Conservation (phyloP, 2,797 vertebrate genomes). For the Cercopithecus hamlyni region DNA sequence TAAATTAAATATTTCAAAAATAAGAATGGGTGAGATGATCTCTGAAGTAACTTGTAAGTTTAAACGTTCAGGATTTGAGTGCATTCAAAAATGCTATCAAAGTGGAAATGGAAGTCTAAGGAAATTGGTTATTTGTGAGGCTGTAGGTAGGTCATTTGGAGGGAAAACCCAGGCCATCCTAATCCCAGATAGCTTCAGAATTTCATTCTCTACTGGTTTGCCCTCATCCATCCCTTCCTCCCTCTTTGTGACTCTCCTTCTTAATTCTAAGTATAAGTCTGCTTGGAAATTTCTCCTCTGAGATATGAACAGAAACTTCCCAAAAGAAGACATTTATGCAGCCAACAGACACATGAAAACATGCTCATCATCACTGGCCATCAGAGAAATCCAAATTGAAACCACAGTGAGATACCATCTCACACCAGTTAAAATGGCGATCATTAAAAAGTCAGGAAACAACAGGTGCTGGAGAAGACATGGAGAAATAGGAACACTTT, state of each 20-base stretch:
- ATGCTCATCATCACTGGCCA: no score
- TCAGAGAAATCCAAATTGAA: no score
- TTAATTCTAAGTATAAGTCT: not conserved
- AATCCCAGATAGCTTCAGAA: not conserved
- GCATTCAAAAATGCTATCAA: not conserved
- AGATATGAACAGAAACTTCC: no score
- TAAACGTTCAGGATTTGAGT: not conserved
- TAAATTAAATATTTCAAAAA: not conserved
- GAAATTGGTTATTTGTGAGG: not conserved
- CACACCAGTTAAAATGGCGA: no score
- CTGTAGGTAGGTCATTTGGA: not conserved
- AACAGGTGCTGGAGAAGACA: no score
- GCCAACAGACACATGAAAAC: no score
- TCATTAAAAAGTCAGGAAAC: no score
- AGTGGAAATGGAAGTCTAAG: not conserved
- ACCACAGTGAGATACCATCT: no score
- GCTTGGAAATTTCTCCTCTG: conserved; percentile 2
- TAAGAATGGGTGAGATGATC: not conserved
- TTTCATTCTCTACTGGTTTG: not conserved
- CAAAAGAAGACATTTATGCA: no score
- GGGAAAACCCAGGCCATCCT: not conserved
- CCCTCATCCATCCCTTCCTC: not conserved
- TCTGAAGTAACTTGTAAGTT: not conserved
- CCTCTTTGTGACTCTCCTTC: no score
- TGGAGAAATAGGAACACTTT: no score